Base-by-base conservation (phyloP, 2,113 vertebrate genomes). In the Theristicus caerulescens region DNA sequence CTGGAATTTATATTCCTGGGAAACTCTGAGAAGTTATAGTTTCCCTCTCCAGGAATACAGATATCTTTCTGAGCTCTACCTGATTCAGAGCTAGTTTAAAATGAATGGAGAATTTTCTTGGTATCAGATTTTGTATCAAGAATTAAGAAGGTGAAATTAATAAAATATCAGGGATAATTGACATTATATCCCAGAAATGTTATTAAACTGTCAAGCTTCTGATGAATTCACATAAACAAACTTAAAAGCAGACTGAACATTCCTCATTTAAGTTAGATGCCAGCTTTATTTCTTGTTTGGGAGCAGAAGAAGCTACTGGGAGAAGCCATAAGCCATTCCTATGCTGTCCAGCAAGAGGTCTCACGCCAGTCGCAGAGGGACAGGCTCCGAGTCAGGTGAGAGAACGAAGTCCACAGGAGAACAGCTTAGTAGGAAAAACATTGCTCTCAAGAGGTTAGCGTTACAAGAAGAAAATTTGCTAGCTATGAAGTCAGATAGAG, bases 1-100 rank as follows among this genome's bases (percentile, higher is more conserved):
- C 58, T 80, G 66, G 70, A 91, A 91, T 95, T 96, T 95, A 80
- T 93, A 93, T 91, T 94, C 81, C 78, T 88, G 32, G 89, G 84
- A 95, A 96, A 87, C 61, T 76, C 72, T 72, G 36, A 87, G 58
- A 93, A 97, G 73, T 54, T 93, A 69, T 6, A n/a, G n/a, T 91
- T 95, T 89, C 76, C 46, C 44, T 92, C 17, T 91, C 32, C n/a
- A 97, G 62, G 36, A 96, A 79, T 62, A 94, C 6, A 84, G 67
- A 69, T 77, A 44, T 76, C 34, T 62, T 89, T 89, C 49, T 49
- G 58, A 89, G 40, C 62, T 82, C 31, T 65, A 79, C 73, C 73
- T 79, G 65, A 79, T 89, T 92, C 92, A 72, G 69, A 90, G 25
- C 44, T 88, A 64, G 57, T 77, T 95, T 90, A 62, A 95, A 95